Percentiles rank a stretch among this genome's conserved stretches.
phyloP scores from a whole-genome alignment of 2,113 vertebrate genomes.

The Phyllostomus hastatus region DNA sequence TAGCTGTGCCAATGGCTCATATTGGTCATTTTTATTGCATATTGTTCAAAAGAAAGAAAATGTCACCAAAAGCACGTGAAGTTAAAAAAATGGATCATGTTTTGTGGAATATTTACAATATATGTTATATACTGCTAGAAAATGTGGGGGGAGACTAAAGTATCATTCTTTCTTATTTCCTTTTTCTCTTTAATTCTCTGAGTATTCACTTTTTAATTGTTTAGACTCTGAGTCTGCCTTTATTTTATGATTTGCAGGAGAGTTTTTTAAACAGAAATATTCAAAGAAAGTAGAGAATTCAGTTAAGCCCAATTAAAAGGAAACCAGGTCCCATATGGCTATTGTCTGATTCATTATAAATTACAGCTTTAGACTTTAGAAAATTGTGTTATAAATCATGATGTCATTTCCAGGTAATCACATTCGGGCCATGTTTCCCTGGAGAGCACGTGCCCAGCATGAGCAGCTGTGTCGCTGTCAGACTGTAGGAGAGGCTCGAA shows the following conservation, averaged over 20 bases:
- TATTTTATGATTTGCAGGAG: neutral
- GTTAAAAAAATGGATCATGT: neutral
- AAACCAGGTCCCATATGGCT: constrained; percentile 50
- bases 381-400: constrained; percentile 71
- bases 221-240: neutral
- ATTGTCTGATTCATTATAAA: constrained; percentile 52
- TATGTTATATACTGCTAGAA: neutral
- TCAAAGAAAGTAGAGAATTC: neutral
- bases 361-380: constrained; percentile 72
- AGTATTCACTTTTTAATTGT: constrained; percentile 26
- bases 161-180: neutral
- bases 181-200: neutral
- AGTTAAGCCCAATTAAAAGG: constrained; percentile 42
- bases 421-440: constrained; percentile 37
- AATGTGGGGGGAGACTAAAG: neutral
- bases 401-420: constrained; percentile 77
- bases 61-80: neutral
- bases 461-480: constrained; percentile 66
- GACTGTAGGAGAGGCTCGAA: neutral
- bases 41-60: neutral
- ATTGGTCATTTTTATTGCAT: neutral
- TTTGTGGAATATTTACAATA: neutral
- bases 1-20: neutral
- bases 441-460: neutral
- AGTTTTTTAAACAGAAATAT: neutral